Percentiles rank a stretch among this genome's conserved stretches.
These are phyloP conservation scores for Sebastes aleutianus DNA, from an alignment of 2,797 vertebrate species.

Conservation along the genomic window DNA sequence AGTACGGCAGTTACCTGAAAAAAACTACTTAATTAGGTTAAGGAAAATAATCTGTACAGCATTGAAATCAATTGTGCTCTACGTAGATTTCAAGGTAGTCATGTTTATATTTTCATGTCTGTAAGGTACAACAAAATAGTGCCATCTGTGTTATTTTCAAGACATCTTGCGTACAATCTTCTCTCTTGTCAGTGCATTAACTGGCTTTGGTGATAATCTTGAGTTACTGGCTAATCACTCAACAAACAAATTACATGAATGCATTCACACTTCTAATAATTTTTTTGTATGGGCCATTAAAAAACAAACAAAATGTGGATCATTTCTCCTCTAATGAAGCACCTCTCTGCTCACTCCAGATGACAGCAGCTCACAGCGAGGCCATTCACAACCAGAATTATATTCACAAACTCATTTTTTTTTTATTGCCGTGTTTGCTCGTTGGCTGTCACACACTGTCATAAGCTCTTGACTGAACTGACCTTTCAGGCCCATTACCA, in stretches of 20 bases:
- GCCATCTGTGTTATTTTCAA: not conserved
- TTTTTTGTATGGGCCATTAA: not conserved
- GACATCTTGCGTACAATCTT: no score
- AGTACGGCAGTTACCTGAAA: no score
- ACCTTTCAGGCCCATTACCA: constrained; percentile 69
- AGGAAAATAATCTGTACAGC: no score
- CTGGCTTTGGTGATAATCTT: not conserved
- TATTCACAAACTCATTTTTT: not conserved
- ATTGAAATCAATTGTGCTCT: not conserved
- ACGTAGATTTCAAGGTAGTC: not conserved
- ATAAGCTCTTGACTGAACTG: constrained; percentile 62
- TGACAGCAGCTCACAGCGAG: not conserved
- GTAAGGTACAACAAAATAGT: not conserved
- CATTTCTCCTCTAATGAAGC: not conserved
- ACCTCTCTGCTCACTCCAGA: not conserved
- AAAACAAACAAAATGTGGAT: not conserved
- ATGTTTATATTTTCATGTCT: not conserved
- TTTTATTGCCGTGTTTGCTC: not conserved
- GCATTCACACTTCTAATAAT: not conserved
- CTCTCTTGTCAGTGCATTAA: no score
- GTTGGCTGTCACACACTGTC: constrained; percentile 20
- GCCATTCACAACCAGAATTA: not conserved
- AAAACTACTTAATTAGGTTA: no score
- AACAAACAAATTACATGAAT: not conserved
- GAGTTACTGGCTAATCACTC: not conserved